Conservation (phyloP, 1,140 invertebrate genomes). For the Achroia grisella region DNA sequence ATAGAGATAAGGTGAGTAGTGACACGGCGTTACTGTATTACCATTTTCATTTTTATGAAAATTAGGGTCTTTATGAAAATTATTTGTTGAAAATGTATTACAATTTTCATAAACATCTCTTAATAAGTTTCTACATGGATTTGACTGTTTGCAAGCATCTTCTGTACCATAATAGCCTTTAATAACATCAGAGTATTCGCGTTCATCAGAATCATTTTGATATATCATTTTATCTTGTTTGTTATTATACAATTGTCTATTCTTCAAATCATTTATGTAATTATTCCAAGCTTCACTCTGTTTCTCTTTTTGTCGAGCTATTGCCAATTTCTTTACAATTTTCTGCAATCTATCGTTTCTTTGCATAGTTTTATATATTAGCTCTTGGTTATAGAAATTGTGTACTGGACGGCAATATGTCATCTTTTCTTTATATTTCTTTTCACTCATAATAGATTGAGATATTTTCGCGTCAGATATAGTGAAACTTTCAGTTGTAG, state of each 20-base stretch:
- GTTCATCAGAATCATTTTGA: conserved; percentile 8
- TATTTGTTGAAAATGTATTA: neutral
- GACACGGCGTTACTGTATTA: no score
- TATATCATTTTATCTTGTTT: neutral
- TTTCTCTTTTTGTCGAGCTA: conserved; percentile 32
- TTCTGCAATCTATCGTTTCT: conserved; percentile 35
- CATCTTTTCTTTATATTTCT: conserved; percentile 28
- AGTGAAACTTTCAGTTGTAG: no score
- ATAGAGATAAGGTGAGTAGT: no score
- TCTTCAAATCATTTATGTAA: conserved; percentile 45
- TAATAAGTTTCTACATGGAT: conserved; percentile 20
- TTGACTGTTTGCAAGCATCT: conserved; percentile 19
- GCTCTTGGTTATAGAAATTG: conserved; percentile 33
- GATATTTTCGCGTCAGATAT: no score
- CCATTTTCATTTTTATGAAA: neutral
- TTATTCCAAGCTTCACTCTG: conserved; percentile 40
- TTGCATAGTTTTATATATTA: conserved; percentile 37
- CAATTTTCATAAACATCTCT: conserved; percentile 23
- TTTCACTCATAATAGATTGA: neutral
- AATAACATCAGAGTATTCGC: conserved; percentile 9
- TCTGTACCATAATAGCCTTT: conserved; percentile 23
- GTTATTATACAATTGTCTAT: conserved; percentile 24
- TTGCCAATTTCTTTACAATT: conserved; percentile 28
- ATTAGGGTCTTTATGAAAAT: neutral
- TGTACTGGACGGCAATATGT: conserved; percentile 43